Base-by-base conservation (phyloP, 2,888 invertebrate species). In the Oscheius sp. region DNA sequence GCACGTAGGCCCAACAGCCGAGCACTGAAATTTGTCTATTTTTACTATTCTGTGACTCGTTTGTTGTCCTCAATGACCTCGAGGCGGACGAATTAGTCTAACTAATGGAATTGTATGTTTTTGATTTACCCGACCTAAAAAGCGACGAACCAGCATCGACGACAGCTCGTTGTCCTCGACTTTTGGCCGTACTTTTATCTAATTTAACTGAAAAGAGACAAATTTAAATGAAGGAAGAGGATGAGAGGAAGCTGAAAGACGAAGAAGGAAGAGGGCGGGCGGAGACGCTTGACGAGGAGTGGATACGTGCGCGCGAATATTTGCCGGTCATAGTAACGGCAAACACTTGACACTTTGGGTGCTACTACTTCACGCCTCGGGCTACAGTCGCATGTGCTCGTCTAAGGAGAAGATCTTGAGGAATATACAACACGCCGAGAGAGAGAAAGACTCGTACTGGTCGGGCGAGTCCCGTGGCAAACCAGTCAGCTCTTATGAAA, bases 251-350 rank as follows among this genome's bases (percentile, higher is more conserved):
- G 41, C 45, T 18, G 63, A 45, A 41, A 21, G 58, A 29, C 27
- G 27, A 27, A 35, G 58, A 58, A 58, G 58, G 35, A 43, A 45
- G 43, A 43, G 61, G 43, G 35, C 41, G 58, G 61, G 61, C 13
- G n/a, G 61, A 21, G 61, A 43, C 41, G 21, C 43, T 41, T 49
- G 58, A 27, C 25, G 58, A 66, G 52, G 29, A 66, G 66, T 66
- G 66, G 66, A 66, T 66, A 66, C 66, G 66, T 66, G 66, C 66
- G 66, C 52, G 29, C 43, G 43, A 18, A 52, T 66, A 66, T 66
- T 66, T 66, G 66, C 49, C 52, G 49, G 61, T 49, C 49, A 66
- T 66, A 66, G 66, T 66, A 63, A 66, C 66, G 66, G 66, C 66
- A 66, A 66, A 46, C 66, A 66, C 66, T 66, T 66, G 66, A 66